Percentiles rank a stretch among this genome's conserved stretches.
Conservation (phyloP, 2,797 vertebrate genomes). For the Sardinella longiceps region DNA sequence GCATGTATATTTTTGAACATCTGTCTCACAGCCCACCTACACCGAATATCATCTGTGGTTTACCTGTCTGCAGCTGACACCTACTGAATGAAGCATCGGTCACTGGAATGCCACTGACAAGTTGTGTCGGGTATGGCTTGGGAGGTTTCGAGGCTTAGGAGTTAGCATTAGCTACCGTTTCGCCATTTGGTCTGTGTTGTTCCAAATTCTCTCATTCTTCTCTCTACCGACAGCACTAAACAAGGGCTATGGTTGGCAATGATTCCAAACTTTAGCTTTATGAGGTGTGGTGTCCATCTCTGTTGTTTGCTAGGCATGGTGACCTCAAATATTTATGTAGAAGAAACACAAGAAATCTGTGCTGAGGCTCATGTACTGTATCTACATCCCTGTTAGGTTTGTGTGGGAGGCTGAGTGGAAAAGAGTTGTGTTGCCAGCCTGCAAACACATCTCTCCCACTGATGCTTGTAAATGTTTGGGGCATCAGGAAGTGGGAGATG, state of each 20-base stretch:
- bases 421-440: slow-evolving; percentile 24
- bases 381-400: slow-evolving; percentile 20
- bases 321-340: background rate
- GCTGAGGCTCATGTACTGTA: background rate
- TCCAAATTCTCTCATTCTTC: too few relatives aligned
- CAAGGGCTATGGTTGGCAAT: too few relatives aligned
- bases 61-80: background rate
- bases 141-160: too few relatives aligned
- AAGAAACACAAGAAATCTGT: background rate
- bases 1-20: background rate
- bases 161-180: too few relatives aligned
- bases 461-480: slow-evolving; percentile 52
- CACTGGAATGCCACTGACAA: background rate
- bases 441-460: slow-evolving; percentile 45
- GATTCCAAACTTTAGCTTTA: too few relatives aligned
- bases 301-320: background rate
- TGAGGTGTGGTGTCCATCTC: background rate
- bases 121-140: background rate
- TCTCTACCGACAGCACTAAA: too few relatives aligned
- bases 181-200: too few relatives aligned
- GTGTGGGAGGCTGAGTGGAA: slow-evolving; percentile 36
- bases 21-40: background rate
- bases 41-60: background rate
- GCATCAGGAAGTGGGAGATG: slow-evolving; percentile 55
- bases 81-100: background rate